These are phyloP conservation scores for Micropoecilia bifurca DNA, from an alignment of 2,797 vertebrate genomes.

Conservation along the genomic window DNA sequence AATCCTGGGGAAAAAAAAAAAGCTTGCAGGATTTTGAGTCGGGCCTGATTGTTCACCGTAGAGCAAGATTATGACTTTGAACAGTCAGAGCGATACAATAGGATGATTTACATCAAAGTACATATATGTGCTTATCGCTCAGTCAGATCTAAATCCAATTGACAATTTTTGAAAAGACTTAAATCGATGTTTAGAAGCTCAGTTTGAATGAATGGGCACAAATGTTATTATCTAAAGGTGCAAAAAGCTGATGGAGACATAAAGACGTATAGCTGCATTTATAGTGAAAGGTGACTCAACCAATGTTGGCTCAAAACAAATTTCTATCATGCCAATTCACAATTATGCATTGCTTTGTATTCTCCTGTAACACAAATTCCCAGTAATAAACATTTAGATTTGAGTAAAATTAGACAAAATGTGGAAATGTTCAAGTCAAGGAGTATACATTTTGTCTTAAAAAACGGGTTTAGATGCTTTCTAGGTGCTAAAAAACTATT, in stretches of 20 bases:
- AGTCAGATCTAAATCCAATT: not conserved
- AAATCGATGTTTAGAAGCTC: not conserved
- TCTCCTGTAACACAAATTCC: not conserved
- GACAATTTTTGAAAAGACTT: not conserved
- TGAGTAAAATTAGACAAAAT: not conserved
- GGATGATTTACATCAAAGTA: not conserved
- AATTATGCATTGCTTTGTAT: not conserved
- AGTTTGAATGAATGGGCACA: not conserved
- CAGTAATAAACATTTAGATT: not conserved
- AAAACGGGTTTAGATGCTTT: not conserved
- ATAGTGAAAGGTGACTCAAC: not conserved
- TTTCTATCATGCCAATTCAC: not conserved
- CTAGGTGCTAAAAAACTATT: not conserved
- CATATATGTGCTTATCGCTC: too few relatives aligned
- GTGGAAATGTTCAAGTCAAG: not conserved
- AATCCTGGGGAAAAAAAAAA: not conserved
- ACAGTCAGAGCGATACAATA: not conserved
- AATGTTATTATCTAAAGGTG: not conserved
- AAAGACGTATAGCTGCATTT: not conserved
- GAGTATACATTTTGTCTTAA: not conserved
- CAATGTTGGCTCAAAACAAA: not conserved
- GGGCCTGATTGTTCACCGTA: not conserved
- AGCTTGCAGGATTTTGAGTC: too few relatives aligned
- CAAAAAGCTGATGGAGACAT: not conserved
- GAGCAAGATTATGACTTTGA: not conserved